phyloP scores from a whole-genome alignment of 2,797 vertebrate genomes.

The Chaenodraco wilsoni region DNA sequence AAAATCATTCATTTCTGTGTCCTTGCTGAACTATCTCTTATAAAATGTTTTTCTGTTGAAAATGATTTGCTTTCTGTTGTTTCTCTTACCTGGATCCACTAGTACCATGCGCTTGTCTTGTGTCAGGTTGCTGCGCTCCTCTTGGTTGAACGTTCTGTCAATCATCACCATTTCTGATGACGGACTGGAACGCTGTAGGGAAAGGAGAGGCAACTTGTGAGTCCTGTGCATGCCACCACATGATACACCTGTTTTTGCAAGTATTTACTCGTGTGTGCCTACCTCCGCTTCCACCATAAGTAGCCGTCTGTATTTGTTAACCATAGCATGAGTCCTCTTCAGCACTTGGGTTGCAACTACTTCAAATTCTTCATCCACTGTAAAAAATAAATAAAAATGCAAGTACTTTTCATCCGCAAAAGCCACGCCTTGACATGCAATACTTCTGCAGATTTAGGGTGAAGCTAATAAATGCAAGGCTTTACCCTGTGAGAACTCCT shows the following conservation, averaged over 20 bases:
- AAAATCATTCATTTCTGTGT: too few relatives aligned
- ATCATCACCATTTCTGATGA: slow-evolving; percentile 99
- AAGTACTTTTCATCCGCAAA: neutral
- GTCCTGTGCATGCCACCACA: neutral
- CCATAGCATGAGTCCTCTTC: slow-evolving; percentile 94
- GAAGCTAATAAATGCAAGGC: neutral
- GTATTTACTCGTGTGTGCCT: neutral
- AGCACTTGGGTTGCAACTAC: slow-evolving; percentile 91
- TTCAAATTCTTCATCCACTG: slow-evolving; percentile 92
- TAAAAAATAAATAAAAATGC: slow-evolving; percentile 17
- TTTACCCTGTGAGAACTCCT: slow-evolving; percentile 92
- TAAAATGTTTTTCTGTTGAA: neutral
- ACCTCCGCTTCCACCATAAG: slow-evolving; percentile 97
- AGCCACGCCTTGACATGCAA: neutral
- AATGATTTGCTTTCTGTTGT: neutral
- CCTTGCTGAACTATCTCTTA: too few relatives aligned
- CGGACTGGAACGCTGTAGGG: slow-evolving; percentile 89
- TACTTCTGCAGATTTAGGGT: neutral
- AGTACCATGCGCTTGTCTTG: slow-evolving; percentile 94
- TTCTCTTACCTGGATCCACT: slow-evolving; percentile 91
- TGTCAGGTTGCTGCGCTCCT: slow-evolving; percentile 92
- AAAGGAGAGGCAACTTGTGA: slow-evolving; percentile 23
- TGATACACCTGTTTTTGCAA: neutral
- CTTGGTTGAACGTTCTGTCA: slow-evolving; percentile 97
- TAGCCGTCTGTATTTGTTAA: slow-evolving; percentile 96